Conservation (phyloP, 2,797 vertebrate species). For the Melanotaenia pygmaea region DNA sequence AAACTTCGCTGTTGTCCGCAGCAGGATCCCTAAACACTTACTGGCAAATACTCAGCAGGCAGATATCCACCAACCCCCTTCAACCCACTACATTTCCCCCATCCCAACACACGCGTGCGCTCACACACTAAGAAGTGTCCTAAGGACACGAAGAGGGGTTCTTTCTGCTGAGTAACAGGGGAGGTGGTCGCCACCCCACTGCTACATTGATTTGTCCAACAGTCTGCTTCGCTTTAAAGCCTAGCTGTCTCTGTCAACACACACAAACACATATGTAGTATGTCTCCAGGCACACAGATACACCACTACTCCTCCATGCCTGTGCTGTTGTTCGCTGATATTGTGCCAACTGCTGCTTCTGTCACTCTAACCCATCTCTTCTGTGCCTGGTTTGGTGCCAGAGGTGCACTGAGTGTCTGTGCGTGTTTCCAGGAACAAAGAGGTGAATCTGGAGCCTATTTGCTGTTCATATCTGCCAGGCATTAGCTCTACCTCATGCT, state of each 20-base stretch:
- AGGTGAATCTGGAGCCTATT: slow-evolving; percentile 53
- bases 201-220: slow-evolving; percentile 76
- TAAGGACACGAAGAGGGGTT: slow-evolving; percentile 60
- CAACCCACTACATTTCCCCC: slow-evolving; percentile 4
- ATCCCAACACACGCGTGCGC: slow-evolving; percentile 31
- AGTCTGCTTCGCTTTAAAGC: slow-evolving; percentile 73
- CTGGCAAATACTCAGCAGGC: slow-evolving; percentile 64
- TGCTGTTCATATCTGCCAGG: slow-evolving; percentile 60
- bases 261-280: slow-evolving; percentile 42
- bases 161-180: slow-evolving; percentile 70
- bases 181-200: slow-evolving; percentile 69
- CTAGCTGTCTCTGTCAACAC: slow-evolving; percentile 74
- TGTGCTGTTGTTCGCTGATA: slow-evolving; percentile 42
- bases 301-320: slow-evolving; percentile 36
- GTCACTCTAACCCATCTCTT: slow-evolving; percentile 50
- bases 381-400: slow-evolving; percentile 56
- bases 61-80: slow-evolving; percentile 42
- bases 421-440: slow-evolving; percentile 36
- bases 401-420: slow-evolving; percentile 28
- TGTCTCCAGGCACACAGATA: slow-evolving; percentile 22
- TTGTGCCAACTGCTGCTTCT: slow-evolving; percentile 67
- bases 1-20: slow-evolving; percentile 39
- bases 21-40: slow-evolving; percentile 64
- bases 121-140: slow-evolving; percentile 52
- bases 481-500: slow-evolving; percentile 52